Evolutionary conservation across 2,797 vertebrate species (phyloP), one percentile per base, ranked within the genome.

Genomic region (Cyclopterus lumpus): DNA sequence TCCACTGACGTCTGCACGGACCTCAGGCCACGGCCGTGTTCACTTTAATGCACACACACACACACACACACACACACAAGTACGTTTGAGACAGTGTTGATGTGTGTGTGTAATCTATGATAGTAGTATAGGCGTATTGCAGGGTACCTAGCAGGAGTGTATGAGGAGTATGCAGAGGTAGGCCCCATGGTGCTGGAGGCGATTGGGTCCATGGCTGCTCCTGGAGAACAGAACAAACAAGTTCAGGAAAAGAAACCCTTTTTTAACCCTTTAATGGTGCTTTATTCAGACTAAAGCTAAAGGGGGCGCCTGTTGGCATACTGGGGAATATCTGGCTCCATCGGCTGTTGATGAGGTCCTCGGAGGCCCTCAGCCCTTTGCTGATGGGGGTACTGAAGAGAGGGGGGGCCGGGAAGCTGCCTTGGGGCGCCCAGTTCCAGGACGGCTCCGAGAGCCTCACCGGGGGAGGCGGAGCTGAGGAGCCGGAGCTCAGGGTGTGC

Each of bases 321-420:
- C 98, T 93, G 18, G 97, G 95, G 72, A 97, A 96, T 66, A 96
- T 96, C 70, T 93, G 96, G 83, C 9, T 95, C 95, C 95, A 97
- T 8, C 95, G 95, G 81, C 96, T 95, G 76, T 88, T 74, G 73
- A 96, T 78, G 26, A 94, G 62, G 59, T 87, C 93, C 0, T 96
- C 95, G 46, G 92, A 93, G 0, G 94, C 77, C 40, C 86, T 84
- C 44, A 46, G 1, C 6, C 70, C 71, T 15, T 79, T 64, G 73
- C 66, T 74, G 84, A 88, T 2, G 63, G 40, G 20, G 51, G 36
- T 22, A 83, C 79, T 51, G 64, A 64, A 91, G 66, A 86, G 48
- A 15, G 82, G 89, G 5, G 67, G 0, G 7, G 65, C 86, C 82
- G 90, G 82, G 12, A 87, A 79, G 92, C 91, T 0, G 36, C 71